Base-by-base conservation (phyloP, 2,797 vertebrate genomes). In the Manis pentadactyla region DNA sequence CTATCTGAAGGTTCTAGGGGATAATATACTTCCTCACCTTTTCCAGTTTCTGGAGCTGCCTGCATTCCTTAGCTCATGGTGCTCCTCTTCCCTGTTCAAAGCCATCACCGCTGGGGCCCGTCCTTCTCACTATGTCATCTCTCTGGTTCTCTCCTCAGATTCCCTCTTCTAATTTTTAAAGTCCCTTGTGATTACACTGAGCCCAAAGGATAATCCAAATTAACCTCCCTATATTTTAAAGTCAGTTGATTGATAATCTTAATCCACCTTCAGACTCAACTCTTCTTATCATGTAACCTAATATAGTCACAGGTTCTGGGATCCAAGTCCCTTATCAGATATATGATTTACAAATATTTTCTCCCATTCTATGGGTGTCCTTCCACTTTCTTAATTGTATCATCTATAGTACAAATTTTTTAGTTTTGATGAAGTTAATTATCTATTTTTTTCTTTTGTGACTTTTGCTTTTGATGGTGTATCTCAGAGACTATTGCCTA, bases 211-310 rank as follows among this genome's bases (percentile, higher is more conserved):
- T 53, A 66, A 78, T 55, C 46, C 77, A 59, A 55, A 17, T n/a
- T 85, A 71, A 66, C 17, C 46, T 81, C n/a, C 61, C 11, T 0
- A 46, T 81, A 66, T 39, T 85, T 90, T 94, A 85, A 93, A 94
- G 75, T 75, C 81, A 84, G 53, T 34, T 86, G 53, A 69, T 84
- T 19, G 57, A 59, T 29, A 46, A 29, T 10, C 42, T 61, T 53
- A 53, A 81, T 82, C 13, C 53, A 37, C 42, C 61, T 89, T 29
- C 34, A 51, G 63, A 37, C 55, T 86, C 57, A 63, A 94, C 64
- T 93, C 59, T 55, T 84, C 39, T 87, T 92, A 91, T 12, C 31
- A 8, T 11, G 2, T 75, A 79, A 59, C 18, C 75, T 66, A 69
- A 63, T 63, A 19, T 61, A 17, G 12, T 81, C 37, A 34, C 9